phyloP scores from a whole-genome alignment of 2,113 vertebrate species.

The Hystrix cristata region DNA sequence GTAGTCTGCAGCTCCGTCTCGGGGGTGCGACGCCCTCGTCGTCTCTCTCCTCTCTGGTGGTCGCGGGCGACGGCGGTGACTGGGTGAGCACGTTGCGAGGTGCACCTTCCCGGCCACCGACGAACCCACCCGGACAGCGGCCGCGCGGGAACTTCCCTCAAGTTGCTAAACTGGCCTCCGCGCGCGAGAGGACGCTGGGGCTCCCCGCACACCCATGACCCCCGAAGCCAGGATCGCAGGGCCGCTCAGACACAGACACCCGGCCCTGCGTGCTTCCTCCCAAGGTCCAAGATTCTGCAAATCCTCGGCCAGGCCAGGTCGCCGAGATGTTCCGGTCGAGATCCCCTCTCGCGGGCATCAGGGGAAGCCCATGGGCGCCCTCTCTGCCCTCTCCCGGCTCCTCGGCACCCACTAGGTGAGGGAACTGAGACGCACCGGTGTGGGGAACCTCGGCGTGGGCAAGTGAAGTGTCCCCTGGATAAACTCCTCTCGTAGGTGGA shows the following conservation, averaged over 20 bases:
- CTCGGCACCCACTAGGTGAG: background rate
- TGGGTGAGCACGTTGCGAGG: background rate
- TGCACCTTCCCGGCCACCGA: background rate
- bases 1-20: background rate
- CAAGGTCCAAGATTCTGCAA: background rate
- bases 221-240: background rate
- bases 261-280: background rate
- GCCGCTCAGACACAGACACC: background rate
- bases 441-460: background rate
- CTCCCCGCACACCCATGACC: background rate
- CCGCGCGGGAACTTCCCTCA: slow-evolving; percentile 65
- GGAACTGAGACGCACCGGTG: background rate
- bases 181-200: background rate
- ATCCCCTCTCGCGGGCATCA: slow-evolving; percentile 38
- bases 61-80: background rate
- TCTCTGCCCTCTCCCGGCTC: background rate
- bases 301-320: background rate
- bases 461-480: background rate
- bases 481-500: background rate
- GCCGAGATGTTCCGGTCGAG: background rate
- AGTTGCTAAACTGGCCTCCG: slow-evolving; percentile 73
- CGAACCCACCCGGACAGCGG: background rate
- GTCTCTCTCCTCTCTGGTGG: background rate
- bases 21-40: background rate
- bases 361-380: slow-evolving; percentile 64